A percentile compares a stretch with the other conserved stretches of the same genome.
Conservation (phyloP, 2,113 vertebrate species). For the Chlamydotis undulata region DNA sequence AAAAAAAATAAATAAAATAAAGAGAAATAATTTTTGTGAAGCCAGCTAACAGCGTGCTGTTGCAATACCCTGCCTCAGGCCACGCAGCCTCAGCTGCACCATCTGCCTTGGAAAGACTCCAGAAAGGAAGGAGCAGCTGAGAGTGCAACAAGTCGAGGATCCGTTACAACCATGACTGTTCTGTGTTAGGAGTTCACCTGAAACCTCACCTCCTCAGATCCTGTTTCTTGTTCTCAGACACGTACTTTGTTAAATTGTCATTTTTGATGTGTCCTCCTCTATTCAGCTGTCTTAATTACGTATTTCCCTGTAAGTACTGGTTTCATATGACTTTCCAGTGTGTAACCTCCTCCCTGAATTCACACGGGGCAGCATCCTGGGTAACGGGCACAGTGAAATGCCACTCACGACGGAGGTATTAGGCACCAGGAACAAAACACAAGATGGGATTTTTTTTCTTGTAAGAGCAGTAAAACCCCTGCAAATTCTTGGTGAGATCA, state of each 20-base stretch:
- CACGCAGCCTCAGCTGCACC: constrained; percentile 35
- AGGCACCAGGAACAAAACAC: neutral
- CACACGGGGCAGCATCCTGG: neutral
- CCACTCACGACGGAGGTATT: neutral
- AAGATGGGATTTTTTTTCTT: neutral
- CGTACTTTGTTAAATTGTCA: neutral
- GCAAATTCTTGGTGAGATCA: neutral
- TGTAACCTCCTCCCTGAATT: neutral
- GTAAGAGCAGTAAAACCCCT: neutral
- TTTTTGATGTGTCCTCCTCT: neutral
- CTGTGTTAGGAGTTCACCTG: neutral
- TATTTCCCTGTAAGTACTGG: neutral
- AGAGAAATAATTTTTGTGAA: neutral
- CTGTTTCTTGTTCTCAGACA: neutral
- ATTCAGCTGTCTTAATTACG: neutral
- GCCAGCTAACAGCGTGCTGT: constrained; percentile 7
- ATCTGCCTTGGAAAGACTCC: constrained; percentile 56
- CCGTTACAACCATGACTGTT: neutral
- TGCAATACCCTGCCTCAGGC: constrained; percentile 28
- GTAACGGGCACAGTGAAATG: neutral
- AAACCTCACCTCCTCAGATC: neutral
- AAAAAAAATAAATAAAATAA: neutral
- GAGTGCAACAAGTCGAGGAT: constrained; percentile 3
- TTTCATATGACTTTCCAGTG: neutral
- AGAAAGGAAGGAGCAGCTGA: constrained; percentile 33